Percentiles rank a stretch among this genome's conserved stretches.
phyloP scores from a whole-genome alignment of 2,113 vertebrate genomes.

The Tamias sibiricus region DNA sequence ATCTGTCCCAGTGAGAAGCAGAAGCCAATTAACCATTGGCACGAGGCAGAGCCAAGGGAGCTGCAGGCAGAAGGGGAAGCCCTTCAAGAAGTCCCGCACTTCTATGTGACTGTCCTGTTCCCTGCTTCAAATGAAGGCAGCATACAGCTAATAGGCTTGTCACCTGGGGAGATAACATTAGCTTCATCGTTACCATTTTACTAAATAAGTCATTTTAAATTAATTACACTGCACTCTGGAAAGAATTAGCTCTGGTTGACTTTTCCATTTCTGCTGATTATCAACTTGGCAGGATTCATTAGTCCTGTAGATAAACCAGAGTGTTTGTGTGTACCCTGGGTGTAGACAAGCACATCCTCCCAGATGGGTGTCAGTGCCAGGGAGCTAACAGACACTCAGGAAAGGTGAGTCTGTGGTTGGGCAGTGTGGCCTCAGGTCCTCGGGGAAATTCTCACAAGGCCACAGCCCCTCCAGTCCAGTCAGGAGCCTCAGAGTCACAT shows the following conservation, averaged over 20 bases:
- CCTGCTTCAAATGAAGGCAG: conserved; percentile 56
- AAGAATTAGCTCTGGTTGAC: conserved; percentile 72
- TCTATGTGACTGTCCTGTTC: conserved; percentile 28
- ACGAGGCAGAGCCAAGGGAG: background rate
- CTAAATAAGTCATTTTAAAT: conserved; percentile 82
- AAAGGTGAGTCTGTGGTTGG: background rate
- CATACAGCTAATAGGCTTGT: conserved; percentile 75
- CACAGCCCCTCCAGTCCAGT: fast-evolving
- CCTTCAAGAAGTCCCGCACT: background rate
- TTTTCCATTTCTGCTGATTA: conserved; percentile 69
- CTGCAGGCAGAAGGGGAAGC: background rate
- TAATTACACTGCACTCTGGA: conserved; percentile 75
- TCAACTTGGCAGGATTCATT: conserved; percentile 56
- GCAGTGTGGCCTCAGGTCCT: background rate
- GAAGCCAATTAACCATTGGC: background rate
- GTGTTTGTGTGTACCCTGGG: background rate
- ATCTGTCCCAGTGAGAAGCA: background rate
- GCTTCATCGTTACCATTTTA: conserved; percentile 70
- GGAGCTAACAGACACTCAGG: background rate
- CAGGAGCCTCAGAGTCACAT: background rate
- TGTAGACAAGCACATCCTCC: background rate
- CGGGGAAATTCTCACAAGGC: background rate
- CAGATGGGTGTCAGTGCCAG: background rate
- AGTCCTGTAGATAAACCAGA: conserved; percentile 49
- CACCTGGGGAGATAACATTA: conserved; percentile 75